phyloP scores from a whole-genome alignment of 2,113 vertebrate species.

The Leucoraja erinaceus region DNA sequence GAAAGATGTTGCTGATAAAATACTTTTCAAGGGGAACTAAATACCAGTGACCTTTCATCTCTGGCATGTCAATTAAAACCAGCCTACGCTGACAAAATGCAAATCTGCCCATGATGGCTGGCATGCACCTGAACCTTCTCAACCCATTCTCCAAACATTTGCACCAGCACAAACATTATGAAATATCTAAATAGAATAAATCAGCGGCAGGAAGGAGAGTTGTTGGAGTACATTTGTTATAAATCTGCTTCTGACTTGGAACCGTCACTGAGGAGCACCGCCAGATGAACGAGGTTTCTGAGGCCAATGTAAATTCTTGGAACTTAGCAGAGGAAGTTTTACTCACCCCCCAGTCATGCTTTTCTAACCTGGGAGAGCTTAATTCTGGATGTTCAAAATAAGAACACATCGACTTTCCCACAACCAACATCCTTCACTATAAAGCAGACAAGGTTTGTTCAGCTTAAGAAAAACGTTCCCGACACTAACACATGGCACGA shows the following conservation, averaged over 20 bases:
- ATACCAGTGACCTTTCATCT: not conserved
- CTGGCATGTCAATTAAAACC: not conserved
- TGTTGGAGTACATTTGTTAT: not conserved
- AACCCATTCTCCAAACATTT: not conserved
- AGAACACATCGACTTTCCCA: not conserved
- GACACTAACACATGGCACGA: not conserved
- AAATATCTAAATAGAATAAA: not conserved
- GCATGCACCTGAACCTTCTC: not conserved
- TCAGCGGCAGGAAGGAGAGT: not conserved
- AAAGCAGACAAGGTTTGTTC: not conserved
- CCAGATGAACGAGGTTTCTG: not conserved
- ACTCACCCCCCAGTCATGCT: not conserved
- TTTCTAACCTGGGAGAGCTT: not conserved
- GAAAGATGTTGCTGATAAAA: not conserved
- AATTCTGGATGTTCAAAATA: constrained; percentile 9
- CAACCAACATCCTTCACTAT: not conserved
- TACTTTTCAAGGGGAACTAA: not conserved
- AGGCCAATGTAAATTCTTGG: not conserved
- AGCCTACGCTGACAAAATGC: not conserved
- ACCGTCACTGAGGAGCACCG: not conserved
- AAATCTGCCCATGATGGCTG: not conserved
- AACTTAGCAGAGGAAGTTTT: not conserved
- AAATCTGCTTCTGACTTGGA: not conserved
- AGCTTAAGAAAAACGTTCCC: not conserved
- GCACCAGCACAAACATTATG: not conserved